Base-by-base conservation (phyloP, 2,797 vertebrate genomes). In the Chelidonichthys spinosus region DNA sequence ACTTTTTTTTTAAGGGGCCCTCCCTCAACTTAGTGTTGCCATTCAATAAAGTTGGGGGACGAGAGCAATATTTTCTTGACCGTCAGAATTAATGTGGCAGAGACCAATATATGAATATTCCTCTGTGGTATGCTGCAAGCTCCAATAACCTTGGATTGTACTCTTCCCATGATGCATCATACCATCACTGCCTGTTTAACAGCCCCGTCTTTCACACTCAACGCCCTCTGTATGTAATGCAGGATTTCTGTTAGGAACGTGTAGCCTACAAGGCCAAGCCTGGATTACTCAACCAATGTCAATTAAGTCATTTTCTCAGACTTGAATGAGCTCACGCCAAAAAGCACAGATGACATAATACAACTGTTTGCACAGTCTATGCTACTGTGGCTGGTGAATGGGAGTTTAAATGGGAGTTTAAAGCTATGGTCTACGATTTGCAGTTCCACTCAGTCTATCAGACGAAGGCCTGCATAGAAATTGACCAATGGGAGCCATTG, bases 391-490 rank as follows among this genome's bases (percentile, higher is more conserved):
- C 58, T 43, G 11, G 33, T 47, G 49, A 54, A 35, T 59, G 8
- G 25, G 58, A 52, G 18, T 67, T 37, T 66, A 67, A 72, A 76
- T n/a, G 4, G 63, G 33, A 25, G 25, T 25, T 25, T 25, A 25
- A 25, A 25, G 25, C 25, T 25, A 25, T 25, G 25, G 25, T 25
- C 25, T 25, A 25, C 25, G 25, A 25, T 25, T 25, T 25, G 25
- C 1, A 25, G 2, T 25, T 25, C 25, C 25, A 25, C 25, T 25
- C 25, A 25, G 25, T 25, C 25, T 2, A 25, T 25, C 25, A 25
- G 25, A 25, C 25, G 25, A 25, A 25, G 25, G 25, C 25, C 25
- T 25, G 25, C 25, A 25, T 25, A 25, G 25, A 25, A 25, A 25
- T 25, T 25, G 25, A 25, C 25, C 25, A 25, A 25, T 25, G 25